Evolutionary conservation across 2,888 invertebrate species (phyloP).

Genomic region (Zhengitettix transpicula): DNA sequence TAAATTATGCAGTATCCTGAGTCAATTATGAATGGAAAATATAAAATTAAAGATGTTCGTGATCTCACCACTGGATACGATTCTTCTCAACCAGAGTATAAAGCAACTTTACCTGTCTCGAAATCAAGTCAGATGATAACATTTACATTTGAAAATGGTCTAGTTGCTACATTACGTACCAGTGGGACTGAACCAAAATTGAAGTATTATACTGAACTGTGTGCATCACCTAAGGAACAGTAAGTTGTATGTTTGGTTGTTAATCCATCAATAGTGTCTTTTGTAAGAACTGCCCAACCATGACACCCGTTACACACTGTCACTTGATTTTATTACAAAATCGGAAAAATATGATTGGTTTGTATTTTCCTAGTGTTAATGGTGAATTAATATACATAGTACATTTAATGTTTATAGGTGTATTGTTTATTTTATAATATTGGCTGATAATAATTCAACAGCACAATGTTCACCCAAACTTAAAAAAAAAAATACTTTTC

Average conservation of each 20-base stretch:
- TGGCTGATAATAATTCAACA: too few relatives aligned
- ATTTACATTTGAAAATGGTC: constrained; percentile 73
- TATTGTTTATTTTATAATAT: too few relatives aligned
- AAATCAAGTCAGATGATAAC: constrained; percentile 80
- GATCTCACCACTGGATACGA: constrained; percentile 85
- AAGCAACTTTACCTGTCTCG: constrained; percentile 50
- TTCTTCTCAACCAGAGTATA: constrained; percentile 47
- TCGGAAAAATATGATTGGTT: too few relatives aligned
- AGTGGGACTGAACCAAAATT: constrained; percentile 99
- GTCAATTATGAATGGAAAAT: constrained; percentile 43
- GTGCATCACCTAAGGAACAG: constrained; percentile 46
- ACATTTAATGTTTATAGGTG: too few relatives aligned
- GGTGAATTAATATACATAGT: too few relatives aligned
- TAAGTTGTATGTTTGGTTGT: constrained; percentile 23
- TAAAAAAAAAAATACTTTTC: too few relatives aligned
- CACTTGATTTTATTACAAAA: too few relatives aligned
- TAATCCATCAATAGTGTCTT: too few relatives aligned
- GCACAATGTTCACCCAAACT: too few relatives aligned
- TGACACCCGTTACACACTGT: too few relatives aligned
- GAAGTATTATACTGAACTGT: constrained; percentile 92
- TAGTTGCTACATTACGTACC: constrained; percentile 76
- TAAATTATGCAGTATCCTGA: constrained; percentile 46
- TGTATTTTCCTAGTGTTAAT: too few relatives aligned
- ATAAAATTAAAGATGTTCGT: constrained; percentile 48
- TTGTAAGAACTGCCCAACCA: too few relatives aligned